These are phyloP conservation scores for Drosophila teissieri DNA, from an alignment of 1,140 invertebrate species.

Conservation along the genomic window DNA sequence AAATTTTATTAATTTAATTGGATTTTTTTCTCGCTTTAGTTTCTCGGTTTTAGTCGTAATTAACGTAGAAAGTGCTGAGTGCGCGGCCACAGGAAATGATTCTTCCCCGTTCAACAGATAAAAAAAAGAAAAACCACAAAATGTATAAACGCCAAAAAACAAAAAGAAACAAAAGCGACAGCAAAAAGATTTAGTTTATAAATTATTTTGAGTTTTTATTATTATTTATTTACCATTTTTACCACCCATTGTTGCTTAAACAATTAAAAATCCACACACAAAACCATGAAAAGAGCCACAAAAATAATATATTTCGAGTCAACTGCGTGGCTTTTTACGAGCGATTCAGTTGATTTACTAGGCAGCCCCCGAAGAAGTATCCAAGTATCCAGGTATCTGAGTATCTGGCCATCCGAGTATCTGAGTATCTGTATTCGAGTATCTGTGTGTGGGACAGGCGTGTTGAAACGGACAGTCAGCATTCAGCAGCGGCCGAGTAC, in stretches of 20 bases:
- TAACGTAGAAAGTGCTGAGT: slow-evolving; percentile 66
- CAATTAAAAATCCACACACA: slow-evolving; percentile 67
- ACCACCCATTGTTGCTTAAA: slow-evolving; percentile 83
- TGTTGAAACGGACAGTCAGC: slow-evolving; percentile 79
- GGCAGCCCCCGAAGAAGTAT: slow-evolving; percentile 62
- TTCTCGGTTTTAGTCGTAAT: slow-evolving; percentile 38
- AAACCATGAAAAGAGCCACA: slow-evolving; percentile 36
- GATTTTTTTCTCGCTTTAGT: slow-evolving; percentile 59
- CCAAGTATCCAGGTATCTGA: slow-evolving; percentile 17
- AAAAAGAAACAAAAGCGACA: slow-evolving; percentile 12
- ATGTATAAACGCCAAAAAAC: neutral
- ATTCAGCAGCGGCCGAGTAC: slow-evolving; percentile 67
- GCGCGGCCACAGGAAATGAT: slow-evolving; percentile 65
- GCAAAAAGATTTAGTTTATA: slow-evolving; percentile 66
- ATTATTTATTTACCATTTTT: slow-evolving; percentile 80
- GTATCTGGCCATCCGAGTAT: slow-evolving; percentile 19
- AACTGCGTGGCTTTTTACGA: slow-evolving; percentile 75
- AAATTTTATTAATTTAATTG: slow-evolving; percentile 78
- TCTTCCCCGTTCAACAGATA: slow-evolving; percentile 20
- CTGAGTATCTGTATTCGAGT: slow-evolving; percentile 6
- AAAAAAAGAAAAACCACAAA: slow-evolving; percentile 11
- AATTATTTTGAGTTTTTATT: slow-evolving; percentile 67
- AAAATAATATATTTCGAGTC: slow-evolving; percentile 56
- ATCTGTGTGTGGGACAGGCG: slow-evolving; percentile 64
- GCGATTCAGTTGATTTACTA: slow-evolving; percentile 82